Conservation (phyloP, 2,113 vertebrate species). For the Empidonax alnorum region DNA sequence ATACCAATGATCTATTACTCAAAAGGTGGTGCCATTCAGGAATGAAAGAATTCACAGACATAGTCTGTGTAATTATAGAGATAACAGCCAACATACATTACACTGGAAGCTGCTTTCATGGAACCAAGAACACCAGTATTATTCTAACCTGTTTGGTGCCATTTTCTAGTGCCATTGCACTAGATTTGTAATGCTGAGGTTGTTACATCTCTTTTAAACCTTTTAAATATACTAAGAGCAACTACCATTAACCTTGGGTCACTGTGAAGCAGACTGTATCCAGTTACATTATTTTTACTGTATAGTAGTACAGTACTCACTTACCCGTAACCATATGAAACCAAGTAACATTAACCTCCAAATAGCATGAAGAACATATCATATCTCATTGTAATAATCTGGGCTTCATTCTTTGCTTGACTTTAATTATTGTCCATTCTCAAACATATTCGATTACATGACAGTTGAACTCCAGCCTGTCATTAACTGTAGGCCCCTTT, state of each 20-base stretch:
- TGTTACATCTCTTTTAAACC: slow-evolving; percentile 71
- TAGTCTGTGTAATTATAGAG: slow-evolving; percentile 48
- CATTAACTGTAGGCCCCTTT: slow-evolving; percentile 71
- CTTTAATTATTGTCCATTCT: slow-evolving; percentile 79
- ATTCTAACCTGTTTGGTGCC: not conserved
- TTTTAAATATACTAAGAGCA: slow-evolving; percentile 70
- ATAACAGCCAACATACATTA: slow-evolving; percentile 37
- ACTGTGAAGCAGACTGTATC: slow-evolving; percentile 63
- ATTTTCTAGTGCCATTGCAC: not conserved
- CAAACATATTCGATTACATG: slow-evolving; percentile 66
- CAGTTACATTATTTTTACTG: slow-evolving; percentile 73
- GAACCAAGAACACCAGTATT: not conserved
- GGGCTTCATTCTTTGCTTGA: slow-evolving; percentile 69
- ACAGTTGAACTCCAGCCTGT: slow-evolving; percentile 77
- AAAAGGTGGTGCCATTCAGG: slow-evolving; percentile 69
- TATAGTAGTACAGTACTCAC: slow-evolving; percentile 70
- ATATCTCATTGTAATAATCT: slow-evolving; percentile 78
- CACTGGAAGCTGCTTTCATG: slow-evolving; percentile 23
- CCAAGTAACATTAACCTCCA: slow-evolving; percentile 75
- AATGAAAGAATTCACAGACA: slow-evolving; percentile 63
- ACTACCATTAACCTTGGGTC: slow-evolving; percentile 68
- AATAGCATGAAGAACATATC: slow-evolving; percentile 61
- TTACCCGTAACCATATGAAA: slow-evolving; percentile 72
- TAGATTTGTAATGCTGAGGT: slow-evolving; percentile 47
- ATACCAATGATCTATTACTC: slow-evolving; percentile 64